A percentile compares a stretch with the other conserved stretches of the same genome.
Conservation (phyloP, 2,113 vertebrate genomes). For the Bagarius yarrelli region DNA sequence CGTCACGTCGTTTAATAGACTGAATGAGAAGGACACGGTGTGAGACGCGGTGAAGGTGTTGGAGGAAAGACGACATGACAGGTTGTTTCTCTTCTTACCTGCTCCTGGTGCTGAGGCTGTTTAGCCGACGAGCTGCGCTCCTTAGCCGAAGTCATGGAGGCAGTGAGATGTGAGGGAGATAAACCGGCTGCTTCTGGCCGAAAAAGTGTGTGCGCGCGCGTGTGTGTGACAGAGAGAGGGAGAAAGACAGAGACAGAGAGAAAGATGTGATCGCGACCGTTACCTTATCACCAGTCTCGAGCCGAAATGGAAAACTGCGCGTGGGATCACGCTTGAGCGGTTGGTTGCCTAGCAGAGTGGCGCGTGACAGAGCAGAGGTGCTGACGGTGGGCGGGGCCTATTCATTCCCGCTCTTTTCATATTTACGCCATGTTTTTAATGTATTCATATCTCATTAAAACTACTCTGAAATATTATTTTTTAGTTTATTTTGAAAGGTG, state of each 20-base stretch:
- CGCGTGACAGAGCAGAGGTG: slow-evolving; percentile 5
- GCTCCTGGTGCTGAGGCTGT: slow-evolving; percentile 77
- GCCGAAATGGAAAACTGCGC: slow-evolving; percentile 27
- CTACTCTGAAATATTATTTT: not conserved
- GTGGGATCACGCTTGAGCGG: slow-evolving; percentile 22
- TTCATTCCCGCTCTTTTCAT: slow-evolving; percentile 25
- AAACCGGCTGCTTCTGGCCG: not conserved
- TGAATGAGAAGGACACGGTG: not conserved
- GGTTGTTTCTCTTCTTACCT: slow-evolving; percentile 68
- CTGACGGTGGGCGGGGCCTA: slow-evolving; percentile 21
- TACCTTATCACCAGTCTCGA: slow-evolving; percentile 13
- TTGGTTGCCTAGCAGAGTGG: slow-evolving; percentile 27
- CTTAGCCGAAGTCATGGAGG: slow-evolving; percentile 87
- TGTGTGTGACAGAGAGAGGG: not conserved
- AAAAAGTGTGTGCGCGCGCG: not conserved
- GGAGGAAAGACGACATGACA: not conserved
- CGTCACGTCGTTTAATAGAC: no score
- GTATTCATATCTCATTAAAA: not conserved
- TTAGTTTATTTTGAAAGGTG: no score
- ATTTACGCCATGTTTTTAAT: not conserved
- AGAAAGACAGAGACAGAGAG: not conserved
- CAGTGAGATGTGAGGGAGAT: not conserved
- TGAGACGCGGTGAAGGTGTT: not conserved
- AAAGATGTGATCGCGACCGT: slow-evolving; percentile 14
- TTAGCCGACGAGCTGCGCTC: slow-evolving; percentile 81